Conservation (phyloP, 2,113 vertebrate species). For the Tapirus terrestris region DNA sequence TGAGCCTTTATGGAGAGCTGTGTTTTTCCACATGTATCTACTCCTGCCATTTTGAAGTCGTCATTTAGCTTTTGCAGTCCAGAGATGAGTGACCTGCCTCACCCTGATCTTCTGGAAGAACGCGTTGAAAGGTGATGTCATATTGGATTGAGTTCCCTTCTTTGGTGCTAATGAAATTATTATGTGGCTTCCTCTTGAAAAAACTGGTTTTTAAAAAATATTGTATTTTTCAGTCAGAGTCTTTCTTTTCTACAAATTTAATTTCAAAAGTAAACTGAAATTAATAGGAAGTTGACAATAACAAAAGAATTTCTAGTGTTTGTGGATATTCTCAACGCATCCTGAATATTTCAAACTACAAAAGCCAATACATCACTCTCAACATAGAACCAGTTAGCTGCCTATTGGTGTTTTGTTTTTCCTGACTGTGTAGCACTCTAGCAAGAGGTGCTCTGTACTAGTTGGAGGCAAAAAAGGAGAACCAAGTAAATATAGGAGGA, state of each 20-base stretch:
- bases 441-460: neutral
- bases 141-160: neutral
- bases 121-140: neutral
- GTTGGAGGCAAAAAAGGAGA: neutral
- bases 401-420: neutral
- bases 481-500: neutral
- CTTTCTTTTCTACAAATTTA: neutral
- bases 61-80: slow-evolving; percentile 59
- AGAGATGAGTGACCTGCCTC: neutral
- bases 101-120: neutral
- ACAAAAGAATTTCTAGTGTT: neutral
- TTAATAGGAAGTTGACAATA: neutral
- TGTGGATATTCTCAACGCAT: neutral
- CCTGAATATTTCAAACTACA: neutral
- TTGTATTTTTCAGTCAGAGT: neutral
- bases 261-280: slow-evolving; percentile 37
- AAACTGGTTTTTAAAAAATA: neutral
- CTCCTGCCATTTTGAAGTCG: slow-evolving; percentile 66
- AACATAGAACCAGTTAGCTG: neutral
- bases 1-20: slow-evolving; percentile 46
- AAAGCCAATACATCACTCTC: neutral
- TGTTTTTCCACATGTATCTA: slow-evolving; percentile 65
- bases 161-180: neutral
- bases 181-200: neutral
- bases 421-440: neutral